These are phyloP conservation scores for Drosophila cognata DNA, from an alignment of 2,888 invertebrate genomes.

Conservation along the genomic window DNA sequence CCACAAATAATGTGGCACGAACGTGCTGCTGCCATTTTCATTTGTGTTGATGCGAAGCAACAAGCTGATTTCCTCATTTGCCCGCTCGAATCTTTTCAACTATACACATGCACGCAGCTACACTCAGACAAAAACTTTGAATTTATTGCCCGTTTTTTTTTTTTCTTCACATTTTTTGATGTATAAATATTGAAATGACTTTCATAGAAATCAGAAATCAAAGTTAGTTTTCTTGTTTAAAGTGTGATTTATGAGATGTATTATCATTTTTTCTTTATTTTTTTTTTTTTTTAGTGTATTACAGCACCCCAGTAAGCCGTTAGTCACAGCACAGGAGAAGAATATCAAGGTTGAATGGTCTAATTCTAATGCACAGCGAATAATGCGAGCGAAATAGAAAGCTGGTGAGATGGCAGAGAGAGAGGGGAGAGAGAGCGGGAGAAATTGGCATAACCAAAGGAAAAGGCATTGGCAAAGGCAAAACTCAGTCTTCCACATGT, in stretches of 20 bases:
- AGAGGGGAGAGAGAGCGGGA: background rate
- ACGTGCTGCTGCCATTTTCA: slow-evolving; percentile 34
- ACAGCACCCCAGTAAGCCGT: slow-evolving; percentile 17
- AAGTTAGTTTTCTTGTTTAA: no score
- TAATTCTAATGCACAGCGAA: slow-evolving; percentile 40
- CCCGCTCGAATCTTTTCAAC: slow-evolving; percentile 25
- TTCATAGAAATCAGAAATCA: no score
- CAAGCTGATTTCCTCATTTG: slow-evolving; percentile 53
- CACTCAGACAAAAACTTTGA: background rate
- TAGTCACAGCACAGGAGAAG: slow-evolving; percentile 22
- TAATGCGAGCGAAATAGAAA: slow-evolving; percentile 14
- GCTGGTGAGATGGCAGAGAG: no score
- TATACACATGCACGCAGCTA: background rate
- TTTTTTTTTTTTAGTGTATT: background rate
- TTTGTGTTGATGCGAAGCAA: slow-evolving; percentile 42
- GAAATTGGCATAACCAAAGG: background rate
- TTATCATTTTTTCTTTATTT: background rate
- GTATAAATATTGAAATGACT: no score
- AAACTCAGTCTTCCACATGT: slow-evolving; percentile 69
- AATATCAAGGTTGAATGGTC: slow-evolving; percentile 47
- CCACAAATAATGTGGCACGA: slow-evolving; percentile 24
- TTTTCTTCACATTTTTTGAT: no score
- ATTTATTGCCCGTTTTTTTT: no score
- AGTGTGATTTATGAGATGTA: no score
- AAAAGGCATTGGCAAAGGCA: background rate